phyloP scores from a whole-genome alignment of 2,888 invertebrate genomes.

The Rhagonycha lutea region DNA sequence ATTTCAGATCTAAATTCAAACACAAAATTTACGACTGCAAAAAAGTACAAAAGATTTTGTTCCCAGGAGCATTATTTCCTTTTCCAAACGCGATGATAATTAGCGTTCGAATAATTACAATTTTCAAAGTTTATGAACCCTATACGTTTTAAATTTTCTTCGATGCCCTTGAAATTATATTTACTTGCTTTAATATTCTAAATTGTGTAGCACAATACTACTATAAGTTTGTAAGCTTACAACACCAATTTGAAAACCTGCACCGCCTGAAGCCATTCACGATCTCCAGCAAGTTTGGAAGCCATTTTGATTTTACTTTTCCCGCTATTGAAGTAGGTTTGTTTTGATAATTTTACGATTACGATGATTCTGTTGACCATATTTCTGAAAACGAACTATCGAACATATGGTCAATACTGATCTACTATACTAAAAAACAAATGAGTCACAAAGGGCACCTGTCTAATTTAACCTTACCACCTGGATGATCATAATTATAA shows the following conservation, averaged over 20 bases:
- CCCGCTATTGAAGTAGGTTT: constrained; percentile 14
- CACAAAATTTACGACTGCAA: neutral
- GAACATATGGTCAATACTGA: neutral
- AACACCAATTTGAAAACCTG: constrained; percentile 14
- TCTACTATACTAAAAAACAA: neutral
- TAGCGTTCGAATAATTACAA: neutral
- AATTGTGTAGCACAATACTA: neutral
- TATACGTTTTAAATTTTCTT: neutral
- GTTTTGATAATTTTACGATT: neutral
- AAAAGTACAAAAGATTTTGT: constrained; percentile 3
- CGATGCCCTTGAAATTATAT: neutral
- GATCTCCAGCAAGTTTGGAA: constrained; percentile 9
- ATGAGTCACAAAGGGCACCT: neutral
- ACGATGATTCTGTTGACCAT: neutral
- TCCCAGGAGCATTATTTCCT: constrained; percentile 1
- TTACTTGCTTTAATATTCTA: neutral
- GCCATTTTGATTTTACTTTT: constrained; percentile 23
- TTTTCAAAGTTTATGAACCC: neutral
- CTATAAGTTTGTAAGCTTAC: neutral
- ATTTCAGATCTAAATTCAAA: neutral
- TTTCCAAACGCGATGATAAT: neutral
- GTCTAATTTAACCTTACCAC: neutral
- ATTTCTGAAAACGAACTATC: neutral
- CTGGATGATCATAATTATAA: neutral
- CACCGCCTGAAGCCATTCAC: constrained; percentile 14